Evolutionary conservation across 2,113 vertebrate genomes (phyloP).

Genomic region (Euleptes europaea): DNA sequence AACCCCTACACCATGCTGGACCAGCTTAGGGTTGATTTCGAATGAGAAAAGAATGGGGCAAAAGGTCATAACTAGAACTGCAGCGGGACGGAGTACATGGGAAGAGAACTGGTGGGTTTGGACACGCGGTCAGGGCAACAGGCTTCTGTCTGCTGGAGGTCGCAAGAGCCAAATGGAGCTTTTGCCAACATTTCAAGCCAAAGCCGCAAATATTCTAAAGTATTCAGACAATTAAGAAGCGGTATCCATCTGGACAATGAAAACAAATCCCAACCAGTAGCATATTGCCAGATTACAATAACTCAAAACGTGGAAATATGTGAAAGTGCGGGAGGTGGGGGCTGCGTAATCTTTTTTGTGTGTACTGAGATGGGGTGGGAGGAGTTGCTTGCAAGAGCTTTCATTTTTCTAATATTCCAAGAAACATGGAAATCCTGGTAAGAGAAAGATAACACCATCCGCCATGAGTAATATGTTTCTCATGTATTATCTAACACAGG

Average conservation of each 20-base stretch:
- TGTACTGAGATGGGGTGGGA: too few relatives aligned
- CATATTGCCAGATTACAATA: neutral
- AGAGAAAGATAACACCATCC: neutral
- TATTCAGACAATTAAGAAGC: neutral
- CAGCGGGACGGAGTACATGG: too few relatives aligned
- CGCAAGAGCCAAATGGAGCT: neutral
- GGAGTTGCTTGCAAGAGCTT: too few relatives aligned
- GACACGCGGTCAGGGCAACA: neutral
- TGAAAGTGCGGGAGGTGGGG: neutral
- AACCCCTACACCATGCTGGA: too few relatives aligned
- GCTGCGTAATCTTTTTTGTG: too few relatives aligned
- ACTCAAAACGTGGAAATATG: neutral
- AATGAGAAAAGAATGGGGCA: neutral
- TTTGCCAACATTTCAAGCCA: neutral
- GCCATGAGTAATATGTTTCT: neutral
- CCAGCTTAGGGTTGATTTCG: too few relatives aligned
- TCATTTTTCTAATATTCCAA: neutral
- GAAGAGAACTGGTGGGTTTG: neutral
- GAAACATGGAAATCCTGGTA: neutral
- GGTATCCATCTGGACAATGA: neutral
- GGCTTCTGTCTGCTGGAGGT: neutral
- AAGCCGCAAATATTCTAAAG: neutral
- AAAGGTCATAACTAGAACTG: too few relatives aligned
- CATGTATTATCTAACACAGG: conserved; percentile 2
- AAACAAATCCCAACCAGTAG: neutral